A percentile compares a stretch with the other conserved stretches of the same genome.
Conservation (phyloP, 2,888 invertebrate species). For the Xestia ashworthii region DNA sequence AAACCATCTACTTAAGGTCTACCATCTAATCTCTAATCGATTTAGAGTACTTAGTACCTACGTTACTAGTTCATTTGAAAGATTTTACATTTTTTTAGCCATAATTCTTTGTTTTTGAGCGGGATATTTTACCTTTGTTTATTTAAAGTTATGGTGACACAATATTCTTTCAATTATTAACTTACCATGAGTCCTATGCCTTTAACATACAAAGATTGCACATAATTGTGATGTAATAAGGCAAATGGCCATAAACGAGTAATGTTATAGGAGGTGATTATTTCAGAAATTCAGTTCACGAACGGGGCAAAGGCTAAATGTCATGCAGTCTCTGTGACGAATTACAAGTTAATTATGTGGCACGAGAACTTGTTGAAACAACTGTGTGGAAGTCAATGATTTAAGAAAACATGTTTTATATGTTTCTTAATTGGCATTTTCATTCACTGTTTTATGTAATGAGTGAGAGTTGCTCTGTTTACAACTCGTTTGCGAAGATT, state of each 20-base stretch:
- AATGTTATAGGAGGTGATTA: constrained; percentile 52
- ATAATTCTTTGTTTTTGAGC: neutral
- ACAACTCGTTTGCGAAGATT: neutral
- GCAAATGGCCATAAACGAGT: constrained; percentile 37
- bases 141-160: neutral
- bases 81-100: neutral
- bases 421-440: constrained; percentile 27
- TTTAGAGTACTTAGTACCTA: neutral
- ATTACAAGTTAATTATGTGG: constrained; percentile 50
- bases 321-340: constrained; percentile 52
- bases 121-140: neutral
- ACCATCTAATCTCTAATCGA: neutral
- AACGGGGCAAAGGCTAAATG: constrained; percentile 61
- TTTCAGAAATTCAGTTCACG: constrained; percentile 65
- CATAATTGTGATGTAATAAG: constrained; percentile 48
- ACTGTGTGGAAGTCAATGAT: constrained; percentile 3
- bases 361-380: constrained; percentile 27
- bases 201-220: constrained; percentile 51
- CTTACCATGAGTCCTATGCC: neutral
- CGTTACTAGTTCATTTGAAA: neutral
- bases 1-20: no score
- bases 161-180: neutral
- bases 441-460: constrained; percentile 9
- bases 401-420: constrained; percentile 11
- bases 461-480: constrained; percentile 5